These are phyloP conservation scores for Phocoena sinus DNA, from an alignment of 2,113 vertebrate species.

Conservation along the genomic window DNA sequence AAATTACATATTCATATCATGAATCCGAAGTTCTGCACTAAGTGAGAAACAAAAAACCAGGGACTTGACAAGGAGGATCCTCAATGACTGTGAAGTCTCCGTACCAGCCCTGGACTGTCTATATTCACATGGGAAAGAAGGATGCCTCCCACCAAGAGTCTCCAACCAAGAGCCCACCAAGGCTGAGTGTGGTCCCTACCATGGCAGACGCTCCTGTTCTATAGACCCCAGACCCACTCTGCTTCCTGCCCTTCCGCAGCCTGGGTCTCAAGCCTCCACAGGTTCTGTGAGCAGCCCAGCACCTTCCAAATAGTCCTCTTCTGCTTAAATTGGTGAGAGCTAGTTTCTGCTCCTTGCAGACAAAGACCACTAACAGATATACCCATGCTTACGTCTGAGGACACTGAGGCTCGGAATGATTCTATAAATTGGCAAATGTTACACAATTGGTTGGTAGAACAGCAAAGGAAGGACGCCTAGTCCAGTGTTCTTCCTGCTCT, in stretches of 20 bases:
- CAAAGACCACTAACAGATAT: neutral
- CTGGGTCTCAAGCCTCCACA: neutral
- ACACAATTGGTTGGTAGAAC: neutral
- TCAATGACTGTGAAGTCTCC: neutral
- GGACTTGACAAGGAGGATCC: neutral
- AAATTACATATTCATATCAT: neutral
- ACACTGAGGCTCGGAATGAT: neutral
- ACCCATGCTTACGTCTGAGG: neutral
- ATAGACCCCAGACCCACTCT: neutral
- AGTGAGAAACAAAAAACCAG: neutral
- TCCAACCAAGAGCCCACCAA: neutral
- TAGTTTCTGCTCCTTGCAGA: neutral
- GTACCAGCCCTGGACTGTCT: neutral
- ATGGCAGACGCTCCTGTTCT: neutral
- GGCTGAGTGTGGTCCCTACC: rapidly evolving
- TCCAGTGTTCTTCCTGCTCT: neutral
- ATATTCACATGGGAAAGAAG: neutral
- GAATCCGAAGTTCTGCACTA: neutral
- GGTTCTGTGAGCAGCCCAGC: neutral
- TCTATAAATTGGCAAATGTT: neutral
- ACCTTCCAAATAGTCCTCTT: neutral
- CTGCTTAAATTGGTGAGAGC: neutral
- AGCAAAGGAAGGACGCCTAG: neutral
- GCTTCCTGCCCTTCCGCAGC: neutral
- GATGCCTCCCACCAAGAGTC: neutral